These are phyloP conservation scores for Eulithis prunata DNA, from an alignment of 2,888 invertebrate species.

Conservation along the genomic window DNA sequence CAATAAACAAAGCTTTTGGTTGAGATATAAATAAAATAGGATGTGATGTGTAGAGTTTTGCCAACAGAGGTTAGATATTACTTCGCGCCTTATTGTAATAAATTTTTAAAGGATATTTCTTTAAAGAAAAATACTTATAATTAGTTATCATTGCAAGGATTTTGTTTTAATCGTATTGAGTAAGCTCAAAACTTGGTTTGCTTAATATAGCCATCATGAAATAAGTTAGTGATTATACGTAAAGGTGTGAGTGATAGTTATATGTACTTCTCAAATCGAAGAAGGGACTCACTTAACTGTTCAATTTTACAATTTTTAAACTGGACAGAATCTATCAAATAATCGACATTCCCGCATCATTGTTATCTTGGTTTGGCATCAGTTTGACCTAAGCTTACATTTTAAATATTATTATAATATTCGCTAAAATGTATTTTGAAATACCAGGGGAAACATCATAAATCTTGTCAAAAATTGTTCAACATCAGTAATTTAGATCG, in stretches of 20 bases:
- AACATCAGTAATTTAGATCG: constrained; percentile 26
- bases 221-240: too few species aligned
- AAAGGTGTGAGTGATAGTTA: too few species aligned
- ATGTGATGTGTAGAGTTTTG: constrained; percentile 26
- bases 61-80: constrained; percentile 12
- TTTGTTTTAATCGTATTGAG: too few species aligned
- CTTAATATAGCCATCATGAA: too few species aligned
- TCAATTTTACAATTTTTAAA: neutral
- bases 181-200: too few species aligned
- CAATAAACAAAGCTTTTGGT: constrained; percentile 42
- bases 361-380: neutral
- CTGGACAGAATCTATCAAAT: neutral
- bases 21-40: constrained; percentile 43
- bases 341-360: neutral
- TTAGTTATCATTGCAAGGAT: too few species aligned
- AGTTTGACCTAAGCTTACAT: neutral
- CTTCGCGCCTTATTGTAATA: constrained; percentile 28
- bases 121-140: too few species aligned
- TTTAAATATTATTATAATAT: too few species aligned
- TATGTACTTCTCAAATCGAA: too few species aligned
- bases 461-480: constrained; percentile 14
- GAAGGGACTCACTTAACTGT: neutral
- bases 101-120: constrained; percentile 25
- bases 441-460: neutral
- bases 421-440: neutral